phyloP scores from a whole-genome alignment of 2,888 invertebrate genomes.

The Hydraecia micacea region DNA sequence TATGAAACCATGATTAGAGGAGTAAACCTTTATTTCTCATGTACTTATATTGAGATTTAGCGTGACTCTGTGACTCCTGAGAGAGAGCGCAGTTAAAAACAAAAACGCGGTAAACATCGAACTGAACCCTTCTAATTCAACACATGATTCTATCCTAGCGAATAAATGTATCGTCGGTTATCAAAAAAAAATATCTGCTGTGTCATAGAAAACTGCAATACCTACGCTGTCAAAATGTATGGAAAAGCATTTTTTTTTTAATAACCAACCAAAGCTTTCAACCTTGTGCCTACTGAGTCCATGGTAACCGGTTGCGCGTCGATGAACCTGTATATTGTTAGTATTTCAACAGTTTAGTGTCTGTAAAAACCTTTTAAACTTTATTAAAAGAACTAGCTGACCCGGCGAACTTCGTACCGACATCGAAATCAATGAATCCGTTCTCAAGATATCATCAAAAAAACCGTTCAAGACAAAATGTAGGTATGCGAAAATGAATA shows the following conservation, averaged over 20 bases:
- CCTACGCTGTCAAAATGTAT: too few species aligned
- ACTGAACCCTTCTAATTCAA: not conserved
- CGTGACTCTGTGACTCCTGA: not conserved
- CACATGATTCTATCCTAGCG: not conserved
- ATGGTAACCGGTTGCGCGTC: not conserved
- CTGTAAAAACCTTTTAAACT: not conserved
- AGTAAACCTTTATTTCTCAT: not conserved
- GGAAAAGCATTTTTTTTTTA: not conserved
- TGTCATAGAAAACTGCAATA: not conserved
- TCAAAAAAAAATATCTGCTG: not conserved
- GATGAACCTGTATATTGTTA: not conserved
- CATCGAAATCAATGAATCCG: too few species aligned
- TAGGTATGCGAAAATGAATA: too few species aligned
- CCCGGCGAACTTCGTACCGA: too few species aligned
- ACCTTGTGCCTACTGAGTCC: not conserved
- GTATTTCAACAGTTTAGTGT: not conserved
- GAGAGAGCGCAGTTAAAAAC: not conserved
- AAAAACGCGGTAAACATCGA: not conserved
- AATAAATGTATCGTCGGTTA: too few species aligned
- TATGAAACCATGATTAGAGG: constrained; percentile 21
- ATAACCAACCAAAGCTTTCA: too few species aligned
- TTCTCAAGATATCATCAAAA: too few species aligned
- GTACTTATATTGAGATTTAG: not conserved
- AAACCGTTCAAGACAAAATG: too few species aligned
- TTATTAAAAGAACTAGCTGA: not conserved